Conservation (phyloP, 2,113 vertebrate species). For the Athene noctua region DNA sequence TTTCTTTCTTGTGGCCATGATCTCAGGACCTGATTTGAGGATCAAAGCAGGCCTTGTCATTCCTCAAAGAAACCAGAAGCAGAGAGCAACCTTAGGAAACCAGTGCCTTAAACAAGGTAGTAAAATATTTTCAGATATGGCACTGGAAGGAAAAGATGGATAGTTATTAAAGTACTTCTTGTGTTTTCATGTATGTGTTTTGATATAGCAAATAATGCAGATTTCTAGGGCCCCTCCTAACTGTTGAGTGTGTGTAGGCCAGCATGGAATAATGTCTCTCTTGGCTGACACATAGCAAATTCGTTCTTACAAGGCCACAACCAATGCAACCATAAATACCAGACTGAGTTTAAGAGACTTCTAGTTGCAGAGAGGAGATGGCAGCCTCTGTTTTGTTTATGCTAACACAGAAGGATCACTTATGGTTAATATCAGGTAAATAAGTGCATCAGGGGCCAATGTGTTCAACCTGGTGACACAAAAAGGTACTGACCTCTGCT, state of each 20-base stretch:
- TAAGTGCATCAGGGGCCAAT: neutral
- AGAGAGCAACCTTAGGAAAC: neutral
- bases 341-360: neutral
- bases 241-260: neutral
- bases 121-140: neutral
- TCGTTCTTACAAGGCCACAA: neutral
- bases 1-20: neutral
- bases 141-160: neutral
- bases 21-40: neutral
- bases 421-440: neutral
- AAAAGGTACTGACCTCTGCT: neutral
- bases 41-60: neutral
- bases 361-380: neutral
- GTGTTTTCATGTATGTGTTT: neutral
- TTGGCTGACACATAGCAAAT: neutral
- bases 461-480: neutral
- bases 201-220: neutral
- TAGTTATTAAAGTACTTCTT: neutral
- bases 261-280: neutral
- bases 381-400: neutral
- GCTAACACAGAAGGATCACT: neutral
- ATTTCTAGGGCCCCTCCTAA: neutral
- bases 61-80: neutral
- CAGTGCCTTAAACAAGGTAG: neutral
- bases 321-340: neutral